Evolutionary conservation across 2,888 invertebrate species (phyloP), one percentile per base, ranked within the genome.

Genomic region (Schizotus pectinicornis): DNA sequence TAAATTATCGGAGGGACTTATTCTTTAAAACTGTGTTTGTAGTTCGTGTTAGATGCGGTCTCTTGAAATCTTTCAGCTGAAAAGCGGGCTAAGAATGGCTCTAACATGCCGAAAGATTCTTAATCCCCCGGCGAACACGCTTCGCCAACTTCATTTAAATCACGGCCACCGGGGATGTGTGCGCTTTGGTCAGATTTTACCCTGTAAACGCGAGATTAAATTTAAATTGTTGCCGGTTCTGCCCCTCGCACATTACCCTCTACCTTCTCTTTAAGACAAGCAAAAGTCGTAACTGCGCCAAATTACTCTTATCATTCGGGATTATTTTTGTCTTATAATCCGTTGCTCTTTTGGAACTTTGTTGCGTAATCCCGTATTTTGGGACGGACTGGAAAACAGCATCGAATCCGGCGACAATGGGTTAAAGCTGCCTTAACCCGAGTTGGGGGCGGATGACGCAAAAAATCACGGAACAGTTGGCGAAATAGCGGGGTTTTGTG

Each of bases 21-120:
- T 49, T 49, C 41, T 55, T 34, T 49, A 55, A 56, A 51, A 56
- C 11, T 57, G 58, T 65, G 64, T 65, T 65, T 65, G 64, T 65
- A 45, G 57, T 61, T 59, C 65, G 65, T 61, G 65, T 65, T 65
- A 65, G 65, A 64, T 64, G 65, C 65, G 65, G 65, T 65, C 64
- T 59, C 56, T 55, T 45, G 59, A 50, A 61, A 59, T 51, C 47
- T 51, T 39, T 38, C 56, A 43, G 38, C 33, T 58, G 61, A 61
- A 63, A 61, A 55, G 52, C 61, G 38, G 47, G 56, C 33, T 36
- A 60, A 63, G 62, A 64, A 65, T 62, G 43, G 65, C 61, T 61
- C 53, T 33, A 61, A 59, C 55, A 61, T 61, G 58, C 62, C 63
- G 65, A 62, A 65, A 65, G 62, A 62, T 62, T 64, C 43, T 57